These are phyloP conservation scores for Drosophila santomea DNA, from an alignment of 1,140 invertebrate genomes.

Conservation along the genomic window DNA sequence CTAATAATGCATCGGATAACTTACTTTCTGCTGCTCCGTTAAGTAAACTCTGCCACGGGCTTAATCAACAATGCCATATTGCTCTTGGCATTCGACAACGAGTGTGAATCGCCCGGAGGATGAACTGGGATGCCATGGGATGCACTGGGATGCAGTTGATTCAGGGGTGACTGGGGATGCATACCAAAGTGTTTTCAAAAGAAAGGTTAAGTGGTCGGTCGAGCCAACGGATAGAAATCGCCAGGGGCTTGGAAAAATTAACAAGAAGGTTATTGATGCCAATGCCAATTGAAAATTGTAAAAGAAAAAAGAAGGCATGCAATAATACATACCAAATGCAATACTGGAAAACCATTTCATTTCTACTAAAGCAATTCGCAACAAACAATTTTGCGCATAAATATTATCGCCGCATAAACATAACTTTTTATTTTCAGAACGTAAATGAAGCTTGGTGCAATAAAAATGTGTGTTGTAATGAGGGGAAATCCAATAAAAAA, in stretches of 20 bases:
- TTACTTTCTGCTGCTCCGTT: slow-evolving; percentile 12
- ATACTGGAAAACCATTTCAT: no score
- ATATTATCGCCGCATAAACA: no score
- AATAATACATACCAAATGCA: no score
- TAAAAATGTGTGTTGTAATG: not conserved
- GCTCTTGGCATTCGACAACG: slow-evolving; percentile 26
- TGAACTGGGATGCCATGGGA: no score
- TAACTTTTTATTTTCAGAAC: no score
- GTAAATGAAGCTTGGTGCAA: no score
- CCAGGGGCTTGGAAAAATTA: slow-evolving; percentile 4
- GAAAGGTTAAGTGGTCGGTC: slow-evolving; percentile 30
- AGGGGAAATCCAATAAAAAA: not conserved
- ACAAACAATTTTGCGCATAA: no score
- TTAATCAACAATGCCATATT: slow-evolving; percentile 29
- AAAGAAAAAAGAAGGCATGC: no score
- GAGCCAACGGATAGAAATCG: slow-evolving; percentile 3
- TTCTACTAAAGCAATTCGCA: no score
- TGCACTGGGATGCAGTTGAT: not conserved
- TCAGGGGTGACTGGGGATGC: not conserved
- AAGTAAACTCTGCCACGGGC: slow-evolving; percentile 27
- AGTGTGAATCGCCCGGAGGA: slow-evolving; percentile 9
- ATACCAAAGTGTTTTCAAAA: slow-evolving; percentile 26
- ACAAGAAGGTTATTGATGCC: not conserved
- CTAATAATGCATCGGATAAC: slow-evolving; percentile 57
- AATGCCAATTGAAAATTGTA: no score